A percentile compares a stretch with the other conserved stretches of the same genome.
Conservation (phyloP, 2,888 invertebrate genomes). For the Diaperis boleti region DNA sequence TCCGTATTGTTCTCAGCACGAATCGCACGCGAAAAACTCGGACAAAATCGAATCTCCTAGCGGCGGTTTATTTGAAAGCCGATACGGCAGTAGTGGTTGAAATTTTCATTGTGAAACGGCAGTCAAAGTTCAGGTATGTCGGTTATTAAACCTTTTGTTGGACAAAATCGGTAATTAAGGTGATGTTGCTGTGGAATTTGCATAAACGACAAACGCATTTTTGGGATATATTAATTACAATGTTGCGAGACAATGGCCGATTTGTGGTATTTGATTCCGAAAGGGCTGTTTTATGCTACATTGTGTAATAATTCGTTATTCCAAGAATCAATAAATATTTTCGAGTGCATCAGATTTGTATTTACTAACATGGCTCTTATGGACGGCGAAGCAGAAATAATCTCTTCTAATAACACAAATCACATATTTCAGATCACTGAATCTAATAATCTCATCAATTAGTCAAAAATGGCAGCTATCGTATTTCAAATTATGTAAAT, state of each 20-base stretch:
- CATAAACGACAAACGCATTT: conserved; percentile 53
- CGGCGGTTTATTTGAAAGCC: conserved; percentile 4
- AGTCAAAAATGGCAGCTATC: too few relatives aligned
- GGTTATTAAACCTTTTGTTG: conserved; percentile 61
- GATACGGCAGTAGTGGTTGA: conserved; percentile 7
- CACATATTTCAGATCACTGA: too few relatives aligned
- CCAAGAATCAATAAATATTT: too few relatives aligned
- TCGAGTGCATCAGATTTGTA: too few relatives aligned
- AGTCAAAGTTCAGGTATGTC: conserved; percentile 54
- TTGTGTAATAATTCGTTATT: background rate
- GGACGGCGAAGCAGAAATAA: too few relatives aligned
- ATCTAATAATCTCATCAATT: too few relatives aligned
- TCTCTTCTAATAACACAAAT: too few relatives aligned
- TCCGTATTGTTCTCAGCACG: conserved; percentile 46
- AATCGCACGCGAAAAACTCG: conserved; percentile 44
- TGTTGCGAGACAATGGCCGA: conserved; percentile 51
- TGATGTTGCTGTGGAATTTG: conserved; percentile 54
- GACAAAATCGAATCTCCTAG: conserved; percentile 10
- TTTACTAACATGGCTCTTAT: too few relatives aligned
- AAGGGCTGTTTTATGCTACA: conserved; percentile 37
- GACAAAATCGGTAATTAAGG: conserved; percentile 59
- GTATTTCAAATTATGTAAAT: too few relatives aligned
- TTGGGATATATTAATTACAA: conserved; percentile 58
- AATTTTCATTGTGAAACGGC: conserved; percentile 34
- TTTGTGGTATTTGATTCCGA: conserved; percentile 53